These are phyloP conservation scores for Delichon dasypus DNA, from an alignment of 2,797 vertebrate species.

Conservation along the genomic window DNA sequence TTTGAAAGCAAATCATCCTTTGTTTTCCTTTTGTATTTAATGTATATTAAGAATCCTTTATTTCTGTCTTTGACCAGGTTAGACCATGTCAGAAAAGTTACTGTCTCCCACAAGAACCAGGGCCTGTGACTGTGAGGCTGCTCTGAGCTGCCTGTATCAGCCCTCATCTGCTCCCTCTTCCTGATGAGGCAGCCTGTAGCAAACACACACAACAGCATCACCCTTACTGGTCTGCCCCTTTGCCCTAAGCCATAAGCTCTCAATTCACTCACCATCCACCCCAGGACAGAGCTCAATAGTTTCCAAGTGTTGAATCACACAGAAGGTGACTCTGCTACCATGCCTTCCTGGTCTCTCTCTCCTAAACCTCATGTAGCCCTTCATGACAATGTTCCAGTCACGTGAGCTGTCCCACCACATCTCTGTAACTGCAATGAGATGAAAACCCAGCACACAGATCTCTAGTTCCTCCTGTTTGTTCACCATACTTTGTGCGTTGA, in stretches of 20 bases:
- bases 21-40: background rate
- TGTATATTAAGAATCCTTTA: background rate
- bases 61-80: background rate
- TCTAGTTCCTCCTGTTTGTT: background rate
- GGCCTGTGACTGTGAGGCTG: background rate
- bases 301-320: background rate
- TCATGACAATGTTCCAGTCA: background rate
- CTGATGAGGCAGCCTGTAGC: background rate
- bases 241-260: background rate
- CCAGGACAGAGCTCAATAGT: background rate
- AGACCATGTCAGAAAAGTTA: background rate
- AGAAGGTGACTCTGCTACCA: background rate
- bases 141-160: rapidly evolving
- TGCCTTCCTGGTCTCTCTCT: background rate
- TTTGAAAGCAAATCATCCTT: background rate
- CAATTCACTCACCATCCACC: background rate
- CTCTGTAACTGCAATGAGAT: background rate
- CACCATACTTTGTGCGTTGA: too few relatives aligned
- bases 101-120: background rate
- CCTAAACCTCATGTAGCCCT: background rate
- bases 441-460: background rate
- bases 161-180: background rate
- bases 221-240: background rate
- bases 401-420: background rate
- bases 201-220: background rate